Evolutionary conservation across 2,888 invertebrate genomes (phyloP).

Genomic region (Cepaea hortensis): DNA sequence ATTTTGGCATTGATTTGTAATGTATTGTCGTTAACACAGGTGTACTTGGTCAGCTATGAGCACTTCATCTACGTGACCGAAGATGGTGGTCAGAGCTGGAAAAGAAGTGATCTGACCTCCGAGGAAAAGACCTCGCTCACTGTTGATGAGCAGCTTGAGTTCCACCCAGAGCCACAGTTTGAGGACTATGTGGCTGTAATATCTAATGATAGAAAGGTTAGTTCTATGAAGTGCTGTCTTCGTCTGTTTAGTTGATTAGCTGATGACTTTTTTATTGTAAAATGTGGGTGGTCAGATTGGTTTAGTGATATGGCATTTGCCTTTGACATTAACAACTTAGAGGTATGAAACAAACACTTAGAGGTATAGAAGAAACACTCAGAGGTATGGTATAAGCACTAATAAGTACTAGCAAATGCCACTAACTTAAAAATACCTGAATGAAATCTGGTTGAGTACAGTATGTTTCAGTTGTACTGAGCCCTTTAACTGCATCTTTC

Average conservation of each 20-base stretch:
- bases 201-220: constrained; percentile 47
- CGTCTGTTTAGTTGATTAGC: not conserved
- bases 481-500: too few relatives aligned
- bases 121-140: constrained; percentile 30
- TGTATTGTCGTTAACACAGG: constrained; percentile 56
- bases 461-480: too few relatives aligned
- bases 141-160: constrained; percentile 55
- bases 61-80: constrained; percentile 60
- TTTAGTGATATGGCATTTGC: not conserved
- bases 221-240: not conserved
- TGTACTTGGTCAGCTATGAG: constrained; percentile 62
- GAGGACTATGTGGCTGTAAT: constrained; percentile 56
- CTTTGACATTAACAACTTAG: too few relatives aligned
- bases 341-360: too few relatives aligned
- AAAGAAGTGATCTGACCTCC: constrained; percentile 38
- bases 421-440: too few relatives aligned
- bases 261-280: not conserved
- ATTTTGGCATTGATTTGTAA: too few relatives aligned
- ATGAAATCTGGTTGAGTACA: too few relatives aligned
- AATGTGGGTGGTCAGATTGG: not conserved
- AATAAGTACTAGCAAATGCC: too few relatives aligned
- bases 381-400: too few relatives aligned
- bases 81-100: constrained; percentile 60
- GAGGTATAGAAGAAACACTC: too few relatives aligned
- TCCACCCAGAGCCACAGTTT: constrained; percentile 56